Percentiles rank a stretch among this genome's conserved stretches.
Conservation (phyloP, 2,888 invertebrate species). For the Cheilosia pagana region DNA sequence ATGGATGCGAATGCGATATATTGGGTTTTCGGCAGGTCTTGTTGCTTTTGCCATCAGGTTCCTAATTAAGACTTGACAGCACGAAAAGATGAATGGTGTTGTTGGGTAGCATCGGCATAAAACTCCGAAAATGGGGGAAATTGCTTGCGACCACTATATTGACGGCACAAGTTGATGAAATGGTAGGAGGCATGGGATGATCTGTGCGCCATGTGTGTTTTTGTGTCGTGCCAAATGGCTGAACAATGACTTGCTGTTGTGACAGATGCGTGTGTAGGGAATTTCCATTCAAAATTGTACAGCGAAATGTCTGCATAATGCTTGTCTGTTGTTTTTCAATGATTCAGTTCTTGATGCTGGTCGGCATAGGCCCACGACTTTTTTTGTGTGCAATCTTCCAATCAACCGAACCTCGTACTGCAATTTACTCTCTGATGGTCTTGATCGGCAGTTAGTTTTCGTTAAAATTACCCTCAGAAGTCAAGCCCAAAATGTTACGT, state of each 20-base stretch:
- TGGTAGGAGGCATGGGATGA: slow-evolving; percentile 8
- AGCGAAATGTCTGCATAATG: no score
- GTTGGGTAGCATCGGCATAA: slow-evolving; percentile 1
- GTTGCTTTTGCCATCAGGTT: background rate
- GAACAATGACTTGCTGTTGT: slow-evolving; percentile 6
- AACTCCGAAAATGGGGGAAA: background rate
- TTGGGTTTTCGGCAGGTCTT: background rate
- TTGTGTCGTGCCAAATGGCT: background rate
- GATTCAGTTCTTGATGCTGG: no score
- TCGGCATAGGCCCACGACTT: no score
- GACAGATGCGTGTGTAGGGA: slow-evolving; percentile 12
- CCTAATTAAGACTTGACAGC: slow-evolving; percentile 48
- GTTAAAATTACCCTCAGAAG: no score
- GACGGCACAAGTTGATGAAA: slow-evolving; percentile 29
- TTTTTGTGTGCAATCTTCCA: no score
- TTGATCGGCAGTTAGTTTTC: no score
- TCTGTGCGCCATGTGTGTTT: background rate
- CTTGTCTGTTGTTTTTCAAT: no score
- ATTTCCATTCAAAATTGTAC: background rate
- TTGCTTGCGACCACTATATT: background rate
- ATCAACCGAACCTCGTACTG: no score
- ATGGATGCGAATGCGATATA: background rate
- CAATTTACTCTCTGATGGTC: no score
- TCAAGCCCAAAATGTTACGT: no score
- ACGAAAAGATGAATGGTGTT: slow-evolving; percentile 37